Evolutionary conservation across 2,888 invertebrate species (phyloP).

Genomic region (Acrocera orbiculus): DNA sequence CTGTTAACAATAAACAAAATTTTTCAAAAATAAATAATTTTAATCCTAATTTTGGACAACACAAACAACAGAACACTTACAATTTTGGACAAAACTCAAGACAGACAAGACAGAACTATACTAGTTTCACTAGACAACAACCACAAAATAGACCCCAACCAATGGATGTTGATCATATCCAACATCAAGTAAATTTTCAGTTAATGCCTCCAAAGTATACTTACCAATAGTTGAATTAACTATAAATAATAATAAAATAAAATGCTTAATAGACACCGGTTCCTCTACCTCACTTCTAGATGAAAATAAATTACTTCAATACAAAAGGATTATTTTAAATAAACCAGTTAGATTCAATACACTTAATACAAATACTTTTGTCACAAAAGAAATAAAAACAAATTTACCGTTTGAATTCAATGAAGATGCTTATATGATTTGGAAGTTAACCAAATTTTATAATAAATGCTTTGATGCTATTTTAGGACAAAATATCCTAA

Average conservation of each 20-base stretch:
- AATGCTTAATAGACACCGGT: conserved; percentile 10
- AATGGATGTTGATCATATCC: conserved; percentile 10
- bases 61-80: not conserved
- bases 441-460: not conserved
- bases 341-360: not conserved
- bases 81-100: not conserved
- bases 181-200: conserved; percentile 12
- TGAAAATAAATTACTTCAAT: conserved; percentile 6
- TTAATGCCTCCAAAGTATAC: conserved; percentile 5
- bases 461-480: not conserved
- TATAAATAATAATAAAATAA: conserved; percentile 7
- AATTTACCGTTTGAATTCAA: not conserved
- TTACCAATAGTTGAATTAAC: conserved; percentile 11
- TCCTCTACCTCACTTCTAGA: conserved; percentile 9
- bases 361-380: not conserved
- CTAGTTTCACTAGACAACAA: not conserved
- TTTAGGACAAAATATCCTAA: not conserved
- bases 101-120: not conserved
- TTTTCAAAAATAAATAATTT: too few species aligned
- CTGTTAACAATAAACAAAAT: too few species aligned
- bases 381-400: not conserved
- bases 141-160: not conserved
- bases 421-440: not conserved
- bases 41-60: not conserved
- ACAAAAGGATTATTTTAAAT: conserved; percentile 8